Conservation (phyloP, 2,113 vertebrate genomes). For the Hippocampus comes region DNA sequence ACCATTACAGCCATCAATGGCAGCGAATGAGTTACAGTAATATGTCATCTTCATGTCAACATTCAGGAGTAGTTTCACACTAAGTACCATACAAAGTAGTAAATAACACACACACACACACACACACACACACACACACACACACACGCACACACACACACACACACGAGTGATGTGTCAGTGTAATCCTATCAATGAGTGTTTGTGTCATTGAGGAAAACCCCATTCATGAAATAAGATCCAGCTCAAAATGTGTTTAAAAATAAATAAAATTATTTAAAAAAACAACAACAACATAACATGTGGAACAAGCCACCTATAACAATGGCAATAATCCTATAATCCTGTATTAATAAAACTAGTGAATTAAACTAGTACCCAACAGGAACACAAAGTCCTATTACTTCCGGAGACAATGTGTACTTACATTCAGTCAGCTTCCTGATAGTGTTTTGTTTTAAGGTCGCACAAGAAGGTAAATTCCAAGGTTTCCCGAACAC, state of each 20-base stretch:
- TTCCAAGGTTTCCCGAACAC: slow-evolving; percentile 71
- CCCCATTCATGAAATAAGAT: background rate
- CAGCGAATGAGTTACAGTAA: too few relatives aligned
- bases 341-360: background rate
- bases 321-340: background rate
- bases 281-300: background rate
- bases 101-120: too few relatives aligned
- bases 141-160: too few relatives aligned
- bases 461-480: slow-evolving; percentile 54
- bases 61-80: background rate
- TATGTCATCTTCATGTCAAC: background rate
- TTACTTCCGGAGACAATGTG: background rate
- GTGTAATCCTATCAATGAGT: too few relatives aligned
- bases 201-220: background rate
- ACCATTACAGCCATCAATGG: too few relatives aligned
- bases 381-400: background rate
- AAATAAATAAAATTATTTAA: too few relatives aligned
- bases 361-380: background rate
- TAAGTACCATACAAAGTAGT: background rate
- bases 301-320: background rate
- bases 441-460: slow-evolving; percentile 23
- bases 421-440: background rate
- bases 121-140: too few relatives aligned
- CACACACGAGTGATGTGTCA: too few relatives aligned
- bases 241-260: background rate